phyloP scores from a whole-genome alignment of 2,113 vertebrate genomes.

The Phasianus colchicus region DNA sequence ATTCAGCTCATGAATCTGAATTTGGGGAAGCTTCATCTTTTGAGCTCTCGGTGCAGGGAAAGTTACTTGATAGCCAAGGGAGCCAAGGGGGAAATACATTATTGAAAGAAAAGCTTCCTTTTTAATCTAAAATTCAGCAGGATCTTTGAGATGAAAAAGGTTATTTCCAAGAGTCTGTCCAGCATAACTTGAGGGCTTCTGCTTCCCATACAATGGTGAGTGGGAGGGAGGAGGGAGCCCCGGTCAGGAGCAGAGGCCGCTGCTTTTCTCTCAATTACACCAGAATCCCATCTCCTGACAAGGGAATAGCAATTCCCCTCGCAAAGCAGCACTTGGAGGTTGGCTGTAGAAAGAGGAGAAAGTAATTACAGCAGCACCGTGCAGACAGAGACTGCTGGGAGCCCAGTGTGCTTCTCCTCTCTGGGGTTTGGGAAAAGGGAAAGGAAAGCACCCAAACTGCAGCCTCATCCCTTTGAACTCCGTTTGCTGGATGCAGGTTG shows the following conservation, averaged over 20 bases:
- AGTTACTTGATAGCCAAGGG: constrained; percentile 53
- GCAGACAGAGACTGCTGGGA: constrained; percentile 26
- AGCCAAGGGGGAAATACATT: constrained; percentile 73
- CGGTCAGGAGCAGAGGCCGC: background rate
- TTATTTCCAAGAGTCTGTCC: constrained; percentile 72
- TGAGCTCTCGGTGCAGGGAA: constrained; percentile 58
- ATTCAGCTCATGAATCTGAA: constrained; percentile 70
- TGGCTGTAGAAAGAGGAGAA: constrained; percentile 19
- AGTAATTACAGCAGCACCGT: constrained; percentile 55
- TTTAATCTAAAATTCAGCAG: constrained; percentile 75
- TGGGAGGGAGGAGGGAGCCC: background rate
- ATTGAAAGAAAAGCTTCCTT: constrained; percentile 70
- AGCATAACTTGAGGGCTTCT: constrained; percentile 64
- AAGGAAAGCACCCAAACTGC: background rate
- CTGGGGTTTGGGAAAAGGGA: too few species aligned
- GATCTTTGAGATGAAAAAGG: constrained; percentile 65
- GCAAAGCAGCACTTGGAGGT: constrained; percentile 18
- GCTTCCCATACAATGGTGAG: constrained; percentile 17
- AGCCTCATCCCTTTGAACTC: background rate
- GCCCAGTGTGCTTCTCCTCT: background rate
- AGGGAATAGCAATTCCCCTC: constrained; percentile 48
- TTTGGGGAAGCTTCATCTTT: constrained; percentile 61
- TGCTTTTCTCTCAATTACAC: constrained; percentile 48
- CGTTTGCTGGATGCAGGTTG: background rate
- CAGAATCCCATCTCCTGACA: constrained; percentile 33